phyloP scores from a whole-genome alignment of 1,140 invertebrate species.

The Neodiprion lecontei region DNA sequence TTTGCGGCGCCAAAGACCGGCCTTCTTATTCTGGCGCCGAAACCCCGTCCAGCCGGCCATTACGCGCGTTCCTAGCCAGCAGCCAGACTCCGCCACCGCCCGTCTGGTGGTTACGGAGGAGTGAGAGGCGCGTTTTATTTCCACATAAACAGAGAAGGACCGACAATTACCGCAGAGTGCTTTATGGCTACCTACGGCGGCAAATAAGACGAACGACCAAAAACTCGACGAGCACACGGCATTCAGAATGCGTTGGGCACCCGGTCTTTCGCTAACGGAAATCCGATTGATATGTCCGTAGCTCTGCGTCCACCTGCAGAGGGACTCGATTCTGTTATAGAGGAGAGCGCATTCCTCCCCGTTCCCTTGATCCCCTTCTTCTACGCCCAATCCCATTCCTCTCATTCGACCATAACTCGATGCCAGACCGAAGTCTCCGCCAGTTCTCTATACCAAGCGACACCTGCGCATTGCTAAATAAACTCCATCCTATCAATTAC shows the following conservation, averaged over 20 bases:
- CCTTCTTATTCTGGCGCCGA: background rate
- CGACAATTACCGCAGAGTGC: background rate
- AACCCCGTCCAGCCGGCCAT: background rate
- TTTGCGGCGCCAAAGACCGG: background rate
- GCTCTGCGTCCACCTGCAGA: background rate
- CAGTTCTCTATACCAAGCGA: background rate
- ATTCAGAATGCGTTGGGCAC: background rate
- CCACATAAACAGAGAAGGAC: background rate
- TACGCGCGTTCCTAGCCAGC: background rate
- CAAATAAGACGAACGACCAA: background rate
- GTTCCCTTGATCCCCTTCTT: no score
- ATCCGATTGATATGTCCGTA: no score
- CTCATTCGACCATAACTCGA: background rate
- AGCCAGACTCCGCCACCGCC: no score
- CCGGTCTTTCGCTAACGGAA: no score
- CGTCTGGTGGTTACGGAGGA: background rate
- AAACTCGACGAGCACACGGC: background rate
- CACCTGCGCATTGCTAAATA: background rate
- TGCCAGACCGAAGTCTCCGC: background rate
- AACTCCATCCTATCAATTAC: background rate
- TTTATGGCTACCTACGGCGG: background rate
- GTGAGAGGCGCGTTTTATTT: background rate
- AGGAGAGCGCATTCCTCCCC: background rate
- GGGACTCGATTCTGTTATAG: background rate
- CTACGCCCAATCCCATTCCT: background rate